These are phyloP conservation scores for Oryctes rhinoceros DNA, from an alignment of 1,140 invertebrate genomes.

Conservation along the genomic window DNA sequence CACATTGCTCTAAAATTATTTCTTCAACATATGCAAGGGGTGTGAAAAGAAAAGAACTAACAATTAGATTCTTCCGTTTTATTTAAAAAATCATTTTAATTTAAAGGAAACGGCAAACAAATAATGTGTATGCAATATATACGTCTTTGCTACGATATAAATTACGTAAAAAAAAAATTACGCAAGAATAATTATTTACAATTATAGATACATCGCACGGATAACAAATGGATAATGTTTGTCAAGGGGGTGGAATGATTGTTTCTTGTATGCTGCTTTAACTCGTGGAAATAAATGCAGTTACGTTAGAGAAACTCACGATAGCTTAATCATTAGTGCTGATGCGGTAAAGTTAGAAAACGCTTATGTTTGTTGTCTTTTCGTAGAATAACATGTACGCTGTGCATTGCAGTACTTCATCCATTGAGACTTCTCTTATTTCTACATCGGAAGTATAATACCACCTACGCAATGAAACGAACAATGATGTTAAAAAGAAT, in stretches of 20 bases:
- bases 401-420: constrained; percentile 71
- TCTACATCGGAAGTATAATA: constrained; percentile 74
- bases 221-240: not conserved
- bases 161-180: not conserved
- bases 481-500: constrained; percentile 40
- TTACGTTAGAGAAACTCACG: not conserved
- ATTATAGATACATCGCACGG: not conserved
- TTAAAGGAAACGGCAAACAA: too few species aligned
- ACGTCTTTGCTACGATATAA: not conserved
- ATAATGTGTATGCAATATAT: too few species aligned
- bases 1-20: too few species aligned
- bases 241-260: not conserved
- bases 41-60: too few species aligned
- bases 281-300: not conserved
- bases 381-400: constrained; percentile 76
- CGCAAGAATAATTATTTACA: not conserved
- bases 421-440: constrained; percentile 71
- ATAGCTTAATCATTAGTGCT: not conserved
- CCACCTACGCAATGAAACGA: constrained; percentile 62
- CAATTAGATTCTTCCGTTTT: too few species aligned
- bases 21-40: too few species aligned
- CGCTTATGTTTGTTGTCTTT: constrained; percentile 59
- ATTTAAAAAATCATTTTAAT: too few species aligned
- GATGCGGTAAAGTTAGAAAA: constrained; percentile 46
- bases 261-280: not conserved